These are phyloP conservation scores for Notoglanidium macrostoma DNA, from an alignment of 2,797 vertebrate genomes.

Conservation along the genomic window DNA sequence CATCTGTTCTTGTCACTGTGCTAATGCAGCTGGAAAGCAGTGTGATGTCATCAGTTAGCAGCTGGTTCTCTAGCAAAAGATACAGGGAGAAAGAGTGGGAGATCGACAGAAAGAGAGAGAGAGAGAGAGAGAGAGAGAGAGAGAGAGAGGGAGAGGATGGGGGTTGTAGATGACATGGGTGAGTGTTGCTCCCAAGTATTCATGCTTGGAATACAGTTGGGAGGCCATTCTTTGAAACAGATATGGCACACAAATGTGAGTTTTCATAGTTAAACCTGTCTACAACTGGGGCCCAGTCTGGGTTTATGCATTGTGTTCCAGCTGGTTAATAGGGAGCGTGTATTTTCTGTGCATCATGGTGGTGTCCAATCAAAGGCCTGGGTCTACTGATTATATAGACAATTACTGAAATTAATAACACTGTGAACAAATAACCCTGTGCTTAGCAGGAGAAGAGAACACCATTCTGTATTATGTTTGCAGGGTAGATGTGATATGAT, in stretches of 20 bases:
- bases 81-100: constrained; percentile 24
- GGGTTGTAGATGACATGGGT: constrained; percentile 43
- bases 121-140: constrained; percentile 33
- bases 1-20: constrained; percentile 63
- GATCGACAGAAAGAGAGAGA: background rate
- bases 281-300: background rate
- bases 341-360: constrained; percentile 3
- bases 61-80: constrained; percentile 55
- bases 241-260: constrained; percentile 4
- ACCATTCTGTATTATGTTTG: constrained; percentile 43
- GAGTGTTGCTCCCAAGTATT: constrained; percentile 7
- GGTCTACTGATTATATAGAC: constrained; percentile 33
- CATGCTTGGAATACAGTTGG: constrained; percentile 1
- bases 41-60: constrained; percentile 64
- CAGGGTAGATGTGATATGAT: constrained; percentile 35
- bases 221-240: constrained; percentile 6
- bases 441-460: constrained; percentile 34
- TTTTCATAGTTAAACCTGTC: constrained; percentile 20
- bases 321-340: constrained; percentile 11
- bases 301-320: background rate
- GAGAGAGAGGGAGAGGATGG: constrained; percentile 23
- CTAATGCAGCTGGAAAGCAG: constrained; percentile 61
- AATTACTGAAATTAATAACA: constrained; percentile 45
- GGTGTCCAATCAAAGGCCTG: constrained; percentile 27
- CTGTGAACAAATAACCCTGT: constrained; percentile 41